Conservation (phyloP, 2,113 vertebrate genomes). For the Bos indicus region DNA sequence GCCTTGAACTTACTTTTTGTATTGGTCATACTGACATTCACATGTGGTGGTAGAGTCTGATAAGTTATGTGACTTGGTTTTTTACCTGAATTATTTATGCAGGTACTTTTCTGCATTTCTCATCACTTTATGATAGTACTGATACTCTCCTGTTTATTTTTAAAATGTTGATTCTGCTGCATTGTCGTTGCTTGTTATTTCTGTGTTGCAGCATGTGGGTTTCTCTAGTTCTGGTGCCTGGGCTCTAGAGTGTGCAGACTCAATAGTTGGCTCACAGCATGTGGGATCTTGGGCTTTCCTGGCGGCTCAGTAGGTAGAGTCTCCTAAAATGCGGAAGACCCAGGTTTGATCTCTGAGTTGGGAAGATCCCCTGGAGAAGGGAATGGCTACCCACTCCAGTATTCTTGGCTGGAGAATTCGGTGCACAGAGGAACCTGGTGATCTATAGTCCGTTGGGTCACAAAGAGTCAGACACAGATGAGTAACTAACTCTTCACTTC, state of each 20-base stretch:
- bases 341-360: background rate
- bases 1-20: background rate
- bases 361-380: background rate
- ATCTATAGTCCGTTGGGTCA: background rate
- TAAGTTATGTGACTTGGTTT: background rate
- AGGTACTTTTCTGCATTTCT: background rate
- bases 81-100: background rate
- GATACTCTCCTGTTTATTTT: background rate
- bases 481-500: background rate
- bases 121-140: background rate
- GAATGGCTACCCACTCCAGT: background rate
- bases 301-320: background rate
- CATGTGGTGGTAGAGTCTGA: background rate
- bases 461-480: background rate
- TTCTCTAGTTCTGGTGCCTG: background rate
- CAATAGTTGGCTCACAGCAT: background rate
- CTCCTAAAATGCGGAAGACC: accelerated
- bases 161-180: background rate
- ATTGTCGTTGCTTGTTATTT: accelerated
- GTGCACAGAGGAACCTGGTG: background rate
- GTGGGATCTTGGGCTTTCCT: background rate
- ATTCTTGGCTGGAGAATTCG: background rate
- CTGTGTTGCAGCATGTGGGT: background rate
- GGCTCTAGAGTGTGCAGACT: background rate
- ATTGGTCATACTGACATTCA: background rate